A percentile compares a stretch with the other conserved stretches of the same genome.
These are phyloP conservation scores for Pelobates fuscus DNA, from an alignment of 2,113 vertebrate genomes.

Conservation along the genomic window DNA sequence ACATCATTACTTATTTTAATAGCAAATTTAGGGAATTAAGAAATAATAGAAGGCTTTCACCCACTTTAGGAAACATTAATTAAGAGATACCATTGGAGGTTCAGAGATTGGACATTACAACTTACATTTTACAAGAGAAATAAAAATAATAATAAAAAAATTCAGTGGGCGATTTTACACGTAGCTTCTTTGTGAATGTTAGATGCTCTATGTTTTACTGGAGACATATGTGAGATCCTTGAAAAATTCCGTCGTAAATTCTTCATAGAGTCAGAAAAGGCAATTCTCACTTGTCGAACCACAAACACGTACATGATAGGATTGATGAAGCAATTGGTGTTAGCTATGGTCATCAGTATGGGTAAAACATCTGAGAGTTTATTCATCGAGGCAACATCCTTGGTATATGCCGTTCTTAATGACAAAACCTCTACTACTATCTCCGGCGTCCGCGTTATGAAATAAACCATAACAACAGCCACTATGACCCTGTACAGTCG, in stretches of 20 bases:
- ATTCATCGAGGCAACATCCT: neutral
- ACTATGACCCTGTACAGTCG: neutral
- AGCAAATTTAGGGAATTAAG: no score
- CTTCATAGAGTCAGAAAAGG: neutral
- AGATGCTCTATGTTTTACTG: no score
- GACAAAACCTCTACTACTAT: neutral
- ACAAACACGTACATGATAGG: constrained; percentile 11
- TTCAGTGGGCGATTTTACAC: no score
- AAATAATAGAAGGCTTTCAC: no score
- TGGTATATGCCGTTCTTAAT: neutral
- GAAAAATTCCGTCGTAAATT: neutral
- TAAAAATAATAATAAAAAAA: no score
- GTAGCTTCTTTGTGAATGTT: no score
- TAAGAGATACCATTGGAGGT: no score
- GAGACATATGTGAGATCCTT: no score
- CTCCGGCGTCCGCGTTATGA: constrained; percentile 4
- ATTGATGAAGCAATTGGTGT: neutral
- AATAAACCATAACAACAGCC: neutral
- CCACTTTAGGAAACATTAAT: no score
- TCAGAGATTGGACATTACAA: no score
- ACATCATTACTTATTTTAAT: no score
- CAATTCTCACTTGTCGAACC: neutral
- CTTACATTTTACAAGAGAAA: no score
- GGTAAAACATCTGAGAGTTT: neutral
- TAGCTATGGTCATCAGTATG: neutral